Percentiles rank a stretch among this genome's conserved stretches.
Conservation (phyloP, 2,888 invertebrate species). For the Nomada ruficornis region DNA sequence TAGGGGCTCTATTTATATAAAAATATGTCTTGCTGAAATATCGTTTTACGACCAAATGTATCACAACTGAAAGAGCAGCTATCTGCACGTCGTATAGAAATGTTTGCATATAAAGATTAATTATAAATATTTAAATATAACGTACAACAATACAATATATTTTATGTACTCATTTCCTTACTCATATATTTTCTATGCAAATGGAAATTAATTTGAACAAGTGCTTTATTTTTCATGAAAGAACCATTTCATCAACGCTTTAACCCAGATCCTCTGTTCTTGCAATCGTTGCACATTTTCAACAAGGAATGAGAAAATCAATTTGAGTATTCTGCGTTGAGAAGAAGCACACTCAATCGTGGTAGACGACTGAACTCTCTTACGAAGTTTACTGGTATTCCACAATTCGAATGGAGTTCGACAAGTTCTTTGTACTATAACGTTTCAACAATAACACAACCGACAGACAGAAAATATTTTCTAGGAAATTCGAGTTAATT, state of each 20-base stretch:
- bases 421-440: background rate
- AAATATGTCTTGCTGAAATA: too few relatives aligned
- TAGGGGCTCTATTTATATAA: too few relatives aligned
- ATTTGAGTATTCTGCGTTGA: background rate
- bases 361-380: background rate
- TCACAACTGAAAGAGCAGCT: too few relatives aligned
- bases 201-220: too few relatives aligned
- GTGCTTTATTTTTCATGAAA: too few relatives aligned
- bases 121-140: too few relatives aligned
- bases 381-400: background rate
- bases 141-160: too few relatives aligned
- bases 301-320: background rate
- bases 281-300: background rate
- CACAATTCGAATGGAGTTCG: background rate
- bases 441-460: background rate
- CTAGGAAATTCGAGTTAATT: background rate
- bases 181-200: too few relatives aligned
- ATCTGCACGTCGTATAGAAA: too few relatives aligned
- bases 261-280: background rate
- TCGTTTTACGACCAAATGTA: too few relatives aligned
- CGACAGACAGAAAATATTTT: slow-evolving; percentile 3
- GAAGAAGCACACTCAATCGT: background rate
- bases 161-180: too few relatives aligned
- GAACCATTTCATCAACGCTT: background rate
- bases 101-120: too few relatives aligned